Conservation (phyloP, 2,113 vertebrate genomes). For the Jacana jacana region DNA sequence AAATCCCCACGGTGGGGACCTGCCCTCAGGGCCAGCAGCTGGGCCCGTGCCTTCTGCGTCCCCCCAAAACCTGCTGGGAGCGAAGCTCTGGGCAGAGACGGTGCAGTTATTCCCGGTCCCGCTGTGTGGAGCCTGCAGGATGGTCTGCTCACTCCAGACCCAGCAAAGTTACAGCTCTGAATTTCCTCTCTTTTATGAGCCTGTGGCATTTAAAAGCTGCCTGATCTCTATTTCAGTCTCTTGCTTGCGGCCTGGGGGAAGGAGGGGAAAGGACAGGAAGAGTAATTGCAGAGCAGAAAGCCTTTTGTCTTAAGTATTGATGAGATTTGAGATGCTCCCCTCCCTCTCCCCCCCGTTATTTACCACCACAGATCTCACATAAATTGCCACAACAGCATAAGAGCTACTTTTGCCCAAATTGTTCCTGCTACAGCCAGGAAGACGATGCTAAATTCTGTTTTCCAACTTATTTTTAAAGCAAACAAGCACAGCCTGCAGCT, state of each 20-base stretch:
- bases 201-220: slow-evolving; percentile 61
- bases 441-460: neutral
- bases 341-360: neutral
- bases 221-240: slow-evolving; percentile 20
- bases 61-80: neutral
- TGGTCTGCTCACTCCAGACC: neutral
- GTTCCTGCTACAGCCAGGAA: neutral
- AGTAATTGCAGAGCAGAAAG: slow-evolving; percentile 21
- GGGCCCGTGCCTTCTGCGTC: fast-evolving
- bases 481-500: fast-evolving
- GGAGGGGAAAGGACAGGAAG: slow-evolving; percentile 32
- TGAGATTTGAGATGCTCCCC: neutral
- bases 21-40: fast-evolving
- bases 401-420: neutral
- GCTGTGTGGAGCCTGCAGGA: neutral
- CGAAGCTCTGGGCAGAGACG: neutral
- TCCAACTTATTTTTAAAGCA: fast-evolving
- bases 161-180: neutral
- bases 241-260: slow-evolving; percentile 25
- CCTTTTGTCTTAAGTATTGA: slow-evolving; percentile 20
- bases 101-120: neutral
- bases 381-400: neutral
- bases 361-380: neutral
- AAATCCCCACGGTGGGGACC: fast-evolving
- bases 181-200: slow-evolving; percentile 6